Evolutionary conservation across 2,888 invertebrate genomes (phyloP).

Genomic region (Nomada flava): DNA sequence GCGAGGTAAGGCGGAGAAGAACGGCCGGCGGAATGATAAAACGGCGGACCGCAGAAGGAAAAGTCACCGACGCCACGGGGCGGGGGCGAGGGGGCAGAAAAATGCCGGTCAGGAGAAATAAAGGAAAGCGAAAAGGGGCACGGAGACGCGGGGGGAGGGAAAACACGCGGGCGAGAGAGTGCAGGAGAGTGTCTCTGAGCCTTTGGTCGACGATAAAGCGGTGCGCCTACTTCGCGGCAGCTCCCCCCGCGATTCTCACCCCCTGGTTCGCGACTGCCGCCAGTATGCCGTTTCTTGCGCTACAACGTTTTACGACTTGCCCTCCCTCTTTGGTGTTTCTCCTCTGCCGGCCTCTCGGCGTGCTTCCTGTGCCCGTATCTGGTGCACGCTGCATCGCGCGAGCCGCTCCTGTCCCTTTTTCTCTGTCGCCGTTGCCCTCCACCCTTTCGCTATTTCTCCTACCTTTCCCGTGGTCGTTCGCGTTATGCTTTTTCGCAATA

Average conservation of each 20-base stretch:
- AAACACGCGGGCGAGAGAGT: conserved; percentile 51
- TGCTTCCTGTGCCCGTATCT: conserved; percentile 37
- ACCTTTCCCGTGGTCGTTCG: conserved; percentile 42
- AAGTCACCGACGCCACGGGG: background rate
- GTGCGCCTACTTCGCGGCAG: conserved; percentile 68
- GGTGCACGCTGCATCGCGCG: conserved; percentile 26
- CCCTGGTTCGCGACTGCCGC: conserved; percentile 35
- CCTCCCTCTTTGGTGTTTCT: conserved; percentile 8
- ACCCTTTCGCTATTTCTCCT: background rate
- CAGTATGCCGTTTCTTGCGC: conserved; percentile 49
- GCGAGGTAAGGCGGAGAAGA: conserved; percentile 1
- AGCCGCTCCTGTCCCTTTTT: conserved; percentile 5
- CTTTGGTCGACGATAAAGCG: conserved; percentile 68
- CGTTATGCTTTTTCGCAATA: conserved; percentile 66
- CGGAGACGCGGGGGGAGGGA: background rate
- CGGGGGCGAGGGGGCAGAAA: no score
- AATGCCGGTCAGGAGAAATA: no score
- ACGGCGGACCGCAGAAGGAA: conserved; percentile 5
- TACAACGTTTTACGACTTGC: conserved; percentile 53
- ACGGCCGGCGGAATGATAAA: background rate
- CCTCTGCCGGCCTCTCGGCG: conserved; percentile 12
- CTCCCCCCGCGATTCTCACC: conserved; percentile 47
- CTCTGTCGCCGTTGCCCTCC: background rate
- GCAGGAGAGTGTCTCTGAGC: conserved; percentile 60
- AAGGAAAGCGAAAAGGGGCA: background rate